Conservation (phyloP, 2,113 vertebrate species). For the Podarcis cretensis region DNA sequence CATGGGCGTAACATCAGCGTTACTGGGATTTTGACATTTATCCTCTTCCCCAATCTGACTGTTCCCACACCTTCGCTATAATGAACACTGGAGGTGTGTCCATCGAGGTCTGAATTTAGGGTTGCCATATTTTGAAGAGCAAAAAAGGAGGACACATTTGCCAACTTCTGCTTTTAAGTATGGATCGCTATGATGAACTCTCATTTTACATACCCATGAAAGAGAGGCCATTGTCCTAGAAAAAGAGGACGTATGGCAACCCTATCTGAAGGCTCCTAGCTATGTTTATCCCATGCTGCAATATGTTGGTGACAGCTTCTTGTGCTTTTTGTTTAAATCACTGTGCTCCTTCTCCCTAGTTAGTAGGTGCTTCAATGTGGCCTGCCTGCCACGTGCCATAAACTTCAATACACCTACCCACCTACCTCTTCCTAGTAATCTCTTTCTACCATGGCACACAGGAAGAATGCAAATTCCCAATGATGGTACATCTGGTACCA, state of each 20-base stretch:
- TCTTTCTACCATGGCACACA: neutral
- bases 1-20: neutral
- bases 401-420: neutral
- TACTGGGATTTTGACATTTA: neutral
- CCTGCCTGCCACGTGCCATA: neutral
- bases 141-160: too few species aligned
- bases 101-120: too few species aligned
- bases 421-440: neutral
- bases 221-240: too few species aligned
- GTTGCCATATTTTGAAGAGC: too few species aligned
- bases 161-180: too few species aligned
- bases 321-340: conserved; percentile 22
- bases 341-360: conserved; percentile 14
- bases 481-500: conserved; percentile 34
- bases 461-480: conserved; percentile 27
- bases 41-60: neutral
- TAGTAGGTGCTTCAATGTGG: neutral
- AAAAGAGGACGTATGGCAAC: too few species aligned
- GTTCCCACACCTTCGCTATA: neutral
- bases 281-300: conserved; percentile 25
- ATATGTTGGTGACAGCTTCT: conserved; percentile 25
- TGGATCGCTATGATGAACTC: too few species aligned
- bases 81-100: conserved; percentile 11
- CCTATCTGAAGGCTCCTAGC: conserved; percentile 16
- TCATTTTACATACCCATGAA: too few species aligned